Conservation (phyloP, 2,113 vertebrate genomes). For the Chaenocephalus aceratus region DNA sequence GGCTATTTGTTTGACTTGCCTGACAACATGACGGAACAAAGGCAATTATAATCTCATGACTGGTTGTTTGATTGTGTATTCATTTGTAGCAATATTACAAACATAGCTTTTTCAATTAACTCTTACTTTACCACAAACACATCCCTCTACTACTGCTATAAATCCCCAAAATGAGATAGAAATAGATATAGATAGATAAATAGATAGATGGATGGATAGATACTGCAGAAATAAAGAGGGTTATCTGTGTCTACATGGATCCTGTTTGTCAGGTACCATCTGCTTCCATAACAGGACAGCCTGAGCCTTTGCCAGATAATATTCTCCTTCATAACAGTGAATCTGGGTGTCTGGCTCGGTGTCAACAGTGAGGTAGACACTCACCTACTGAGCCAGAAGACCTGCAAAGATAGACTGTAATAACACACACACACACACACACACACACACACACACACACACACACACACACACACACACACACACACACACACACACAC, state of each 20-base stretch:
- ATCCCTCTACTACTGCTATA: background rate
- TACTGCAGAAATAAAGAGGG: background rate
- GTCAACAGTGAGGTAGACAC: constrained; percentile 62
- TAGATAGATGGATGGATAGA: background rate
- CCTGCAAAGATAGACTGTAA: constrained; percentile 25
- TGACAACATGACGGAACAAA: background rate
- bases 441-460: no score
- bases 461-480: no score
- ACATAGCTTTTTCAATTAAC: background rate
- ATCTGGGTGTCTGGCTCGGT: constrained; percentile 62
- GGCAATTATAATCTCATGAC: background rate
- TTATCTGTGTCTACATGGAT: constrained; percentile 49
- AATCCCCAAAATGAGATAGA: background rate
- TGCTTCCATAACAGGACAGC: constrained; percentile 72
- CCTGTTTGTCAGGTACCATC: constrained; percentile 76
- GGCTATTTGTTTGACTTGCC: background rate
- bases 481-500: no score
- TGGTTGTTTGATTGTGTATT: background rate
- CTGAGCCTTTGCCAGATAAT: constrained; percentile 74
- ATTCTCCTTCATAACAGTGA: constrained; percentile 64
- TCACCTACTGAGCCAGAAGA: constrained; percentile 62
- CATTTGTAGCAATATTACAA: background rate
- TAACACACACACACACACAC: constrained; percentile 11
- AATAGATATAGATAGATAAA: no score
- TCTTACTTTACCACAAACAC: background rate